phyloP scores from a whole-genome alignment of 1,140 invertebrate genomes.

The Papilio glaucus region DNA sequence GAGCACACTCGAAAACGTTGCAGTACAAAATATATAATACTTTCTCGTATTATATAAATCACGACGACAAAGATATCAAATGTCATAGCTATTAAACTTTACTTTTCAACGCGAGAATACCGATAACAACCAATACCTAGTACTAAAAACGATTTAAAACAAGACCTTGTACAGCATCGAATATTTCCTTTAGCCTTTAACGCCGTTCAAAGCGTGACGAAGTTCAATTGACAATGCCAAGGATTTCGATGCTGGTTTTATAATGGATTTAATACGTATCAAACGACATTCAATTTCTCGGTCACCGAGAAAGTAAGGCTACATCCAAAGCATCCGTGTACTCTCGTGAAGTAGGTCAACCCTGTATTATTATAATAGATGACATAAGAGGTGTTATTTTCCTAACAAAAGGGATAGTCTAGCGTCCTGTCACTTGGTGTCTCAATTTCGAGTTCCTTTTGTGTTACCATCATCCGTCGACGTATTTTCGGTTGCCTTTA shows the following conservation, averaged over 20 bases:
- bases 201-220: background rate
- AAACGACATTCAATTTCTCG: background rate
- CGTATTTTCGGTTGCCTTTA: background rate
- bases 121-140: too few relatives aligned
- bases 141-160: too few relatives aligned
- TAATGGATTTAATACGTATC: background rate
- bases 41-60: background rate
- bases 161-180: too few relatives aligned
- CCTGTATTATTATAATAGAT: background rate
- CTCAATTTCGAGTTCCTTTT: background rate
- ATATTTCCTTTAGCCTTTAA: too few relatives aligned
- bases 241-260: background rate
- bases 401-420: background rate
- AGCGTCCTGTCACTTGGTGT: background rate
- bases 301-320: conserved; percentile 2
- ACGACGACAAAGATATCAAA: background rate
- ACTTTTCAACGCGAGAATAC: background rate
- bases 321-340: too few relatives aligned
- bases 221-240: conserved; percentile 7
- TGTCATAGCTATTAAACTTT: background rate
- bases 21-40: conserved; percentile 39
- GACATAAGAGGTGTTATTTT: background rate
- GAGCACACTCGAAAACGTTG: conserved; percentile 33
- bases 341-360: too few relatives aligned
- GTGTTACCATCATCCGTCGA: background rate